These are phyloP conservation scores for Ooceraea biroi DNA, from an alignment of 1,140 invertebrate species.

Conservation along the genomic window DNA sequence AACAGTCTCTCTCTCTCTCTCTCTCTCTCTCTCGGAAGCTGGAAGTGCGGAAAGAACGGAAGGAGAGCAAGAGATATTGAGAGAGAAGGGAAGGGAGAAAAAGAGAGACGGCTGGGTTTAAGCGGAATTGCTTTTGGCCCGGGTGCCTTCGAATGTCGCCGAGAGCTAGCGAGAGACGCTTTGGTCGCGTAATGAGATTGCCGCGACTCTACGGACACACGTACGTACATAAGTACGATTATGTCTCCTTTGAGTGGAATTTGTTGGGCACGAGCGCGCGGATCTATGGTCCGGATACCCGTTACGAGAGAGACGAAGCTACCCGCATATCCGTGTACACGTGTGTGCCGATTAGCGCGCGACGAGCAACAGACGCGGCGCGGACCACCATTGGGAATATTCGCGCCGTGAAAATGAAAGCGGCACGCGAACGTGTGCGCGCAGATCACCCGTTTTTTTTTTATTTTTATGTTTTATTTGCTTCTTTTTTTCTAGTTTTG, in stretches of 20 bases:
- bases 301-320: slow-evolving; percentile 11
- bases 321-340: background rate
- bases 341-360: background rate
- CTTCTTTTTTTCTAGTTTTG: too few relatives aligned
- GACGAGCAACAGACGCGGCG: slow-evolving; percentile 15
- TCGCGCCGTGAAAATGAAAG: too few relatives aligned
- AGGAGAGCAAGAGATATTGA: too few relatives aligned
- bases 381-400: background rate
- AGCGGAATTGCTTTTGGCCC: slow-evolving; percentile 70
- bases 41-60: slow-evolving; percentile 28
- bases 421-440: too few relatives aligned
- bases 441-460: too few relatives aligned
- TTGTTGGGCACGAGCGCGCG: slow-evolving; percentile 6
- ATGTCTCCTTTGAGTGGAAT: slow-evolving; percentile 60
- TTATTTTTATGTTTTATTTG: too few relatives aligned
- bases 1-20: slow-evolving; percentile 2
- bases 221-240: slow-evolving; percentile 14
- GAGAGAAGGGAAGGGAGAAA: background rate
- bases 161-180: slow-evolving; percentile 34
- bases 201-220: slow-evolving; percentile 16
- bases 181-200: slow-evolving; percentile 69
- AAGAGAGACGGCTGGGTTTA: slow-evolving; percentile 48
- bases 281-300: background rate
- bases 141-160: slow-evolving; percentile 49
- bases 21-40: background rate